These are phyloP conservation scores for Dryobota labecula DNA, from an alignment of 2,888 invertebrate genomes.

Conservation along the genomic window DNA sequence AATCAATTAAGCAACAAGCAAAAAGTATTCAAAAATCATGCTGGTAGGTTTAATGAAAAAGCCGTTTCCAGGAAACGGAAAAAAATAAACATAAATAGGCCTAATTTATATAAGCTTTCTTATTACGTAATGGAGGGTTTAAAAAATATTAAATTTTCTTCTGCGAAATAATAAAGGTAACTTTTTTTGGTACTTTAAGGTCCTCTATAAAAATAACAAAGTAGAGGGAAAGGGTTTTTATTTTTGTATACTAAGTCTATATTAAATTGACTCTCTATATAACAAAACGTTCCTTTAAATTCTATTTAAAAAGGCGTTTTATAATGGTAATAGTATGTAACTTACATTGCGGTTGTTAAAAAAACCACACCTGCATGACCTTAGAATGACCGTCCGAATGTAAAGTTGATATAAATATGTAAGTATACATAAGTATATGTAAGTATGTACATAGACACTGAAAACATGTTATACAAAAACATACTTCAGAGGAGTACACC, in stretches of 20 bases:
- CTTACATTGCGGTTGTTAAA: background rate
- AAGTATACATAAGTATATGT: background rate
- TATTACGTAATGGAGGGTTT: conserved; percentile 7
- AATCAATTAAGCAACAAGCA: background rate
- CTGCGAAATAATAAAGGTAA: background rate
- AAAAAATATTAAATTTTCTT: conserved; percentile 19
- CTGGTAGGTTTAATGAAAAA: background rate
- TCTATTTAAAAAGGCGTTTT: background rate
- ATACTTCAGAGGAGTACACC: background rate
- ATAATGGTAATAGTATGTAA: background rate
- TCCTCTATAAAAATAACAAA: conserved; percentile 1
- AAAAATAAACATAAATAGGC: conserved; percentile 8
- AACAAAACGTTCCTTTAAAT: background rate
- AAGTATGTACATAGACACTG: background rate
- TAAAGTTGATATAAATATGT: background rate
- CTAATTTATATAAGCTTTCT: conserved; percentile 6
- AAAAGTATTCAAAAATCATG: background rate
- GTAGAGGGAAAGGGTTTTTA: conserved; percentile 3
- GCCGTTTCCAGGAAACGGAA: background rate
- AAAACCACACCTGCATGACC: background rate
- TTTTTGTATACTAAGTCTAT: background rate
- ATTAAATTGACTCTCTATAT: background rate
- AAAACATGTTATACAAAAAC: background rate
- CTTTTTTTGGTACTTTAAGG: background rate
- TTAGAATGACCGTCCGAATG: background rate